phyloP scores from a whole-genome alignment of 2,888 invertebrate species.

The Allygus modestus region DNA sequence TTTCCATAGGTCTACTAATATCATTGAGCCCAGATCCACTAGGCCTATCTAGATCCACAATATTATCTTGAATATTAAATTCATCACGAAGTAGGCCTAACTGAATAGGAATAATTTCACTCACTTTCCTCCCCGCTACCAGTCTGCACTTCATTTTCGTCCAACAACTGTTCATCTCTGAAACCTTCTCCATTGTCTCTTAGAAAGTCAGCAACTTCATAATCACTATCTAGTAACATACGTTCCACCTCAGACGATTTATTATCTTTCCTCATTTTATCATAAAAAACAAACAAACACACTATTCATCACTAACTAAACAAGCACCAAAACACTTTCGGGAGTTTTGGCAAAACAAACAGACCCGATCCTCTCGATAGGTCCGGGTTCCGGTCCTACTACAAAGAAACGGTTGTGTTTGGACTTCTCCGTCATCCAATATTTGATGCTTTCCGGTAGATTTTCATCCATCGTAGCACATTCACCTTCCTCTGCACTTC shows the following conservation, averaged over 20 bases:
- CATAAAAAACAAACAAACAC: constrained; percentile 19
- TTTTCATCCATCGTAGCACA: too few relatives aligned
- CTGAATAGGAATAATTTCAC: constrained; percentile 20
- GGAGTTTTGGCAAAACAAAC: too few relatives aligned
- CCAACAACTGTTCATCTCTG: constrained; percentile 14
- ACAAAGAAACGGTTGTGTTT: too few relatives aligned
- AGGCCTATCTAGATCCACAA: constrained; percentile 33
- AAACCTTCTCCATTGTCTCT: constrained; percentile 15
- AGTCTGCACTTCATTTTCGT: constrained; percentile 26
- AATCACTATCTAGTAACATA: constrained; percentile 36
- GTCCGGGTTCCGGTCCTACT: too few relatives aligned
- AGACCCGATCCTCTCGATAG: too few relatives aligned
- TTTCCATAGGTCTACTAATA: constrained; percentile 20
- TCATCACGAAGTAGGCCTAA: background rate
- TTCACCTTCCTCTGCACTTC: too few relatives aligned
- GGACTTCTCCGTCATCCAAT: too few relatives aligned
- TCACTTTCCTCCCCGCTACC: constrained; percentile 36
- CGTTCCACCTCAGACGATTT: constrained; percentile 27
- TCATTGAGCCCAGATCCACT: constrained; percentile 22
- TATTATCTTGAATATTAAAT: constrained; percentile 15
- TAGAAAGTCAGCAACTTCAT: constrained; percentile 30
- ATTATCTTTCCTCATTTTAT: constrained; percentile 27
- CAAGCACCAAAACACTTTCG: background rate
- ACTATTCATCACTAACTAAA: constrained; percentile 34
- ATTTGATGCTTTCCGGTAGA: too few relatives aligned